Percentiles rank a stretch among this genome's conserved stretches.
phyloP scores from a whole-genome alignment of 2,888 invertebrate genomes.

The Augiades crinisus region DNA sequence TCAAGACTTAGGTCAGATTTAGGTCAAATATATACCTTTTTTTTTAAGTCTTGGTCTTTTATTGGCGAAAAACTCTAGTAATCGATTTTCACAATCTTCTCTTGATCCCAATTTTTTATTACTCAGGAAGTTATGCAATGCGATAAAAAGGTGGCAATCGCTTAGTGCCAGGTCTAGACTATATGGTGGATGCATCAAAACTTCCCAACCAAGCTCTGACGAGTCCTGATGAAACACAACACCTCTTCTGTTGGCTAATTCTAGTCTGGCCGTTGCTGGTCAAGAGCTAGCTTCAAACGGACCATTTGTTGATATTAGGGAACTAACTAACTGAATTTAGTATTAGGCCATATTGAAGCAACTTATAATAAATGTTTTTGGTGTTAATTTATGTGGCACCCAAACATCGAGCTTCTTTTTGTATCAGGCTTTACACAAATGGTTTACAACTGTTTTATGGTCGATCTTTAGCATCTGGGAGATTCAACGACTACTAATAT shows the following conservation, averaged over 20 bases:
- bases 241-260: constrained; percentile 21
- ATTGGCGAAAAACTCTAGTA: background rate
- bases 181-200: background rate
- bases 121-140: constrained; percentile 17
- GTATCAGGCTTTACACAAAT: constrained; percentile 24
- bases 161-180: constrained; percentile 15
- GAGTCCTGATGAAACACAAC: constrained; percentile 17
- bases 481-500: background rate
- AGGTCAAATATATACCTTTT: constrained; percentile 1
- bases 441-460: constrained; percentile 31
- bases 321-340: background rate
- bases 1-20: background rate
- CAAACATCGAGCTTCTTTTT: constrained; percentile 25
- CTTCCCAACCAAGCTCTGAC: background rate
- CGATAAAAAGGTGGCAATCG: constrained; percentile 12
- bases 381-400: constrained; percentile 18
- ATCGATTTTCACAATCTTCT: constrained; percentile 18
- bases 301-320: constrained; percentile 71
- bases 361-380: constrained; percentile 20
- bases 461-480: constrained; percentile 21
- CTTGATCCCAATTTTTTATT: constrained; percentile 16
- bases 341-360: constrained; percentile 10
- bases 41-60: background rate
- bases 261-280: constrained; percentile 18
- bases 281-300: constrained; percentile 41